Percentiles rank a stretch among this genome's conserved stretches.
phyloP scores from a whole-genome alignment of 2,797 vertebrate species.

The Pipistrellus pipistrellus region DNA sequence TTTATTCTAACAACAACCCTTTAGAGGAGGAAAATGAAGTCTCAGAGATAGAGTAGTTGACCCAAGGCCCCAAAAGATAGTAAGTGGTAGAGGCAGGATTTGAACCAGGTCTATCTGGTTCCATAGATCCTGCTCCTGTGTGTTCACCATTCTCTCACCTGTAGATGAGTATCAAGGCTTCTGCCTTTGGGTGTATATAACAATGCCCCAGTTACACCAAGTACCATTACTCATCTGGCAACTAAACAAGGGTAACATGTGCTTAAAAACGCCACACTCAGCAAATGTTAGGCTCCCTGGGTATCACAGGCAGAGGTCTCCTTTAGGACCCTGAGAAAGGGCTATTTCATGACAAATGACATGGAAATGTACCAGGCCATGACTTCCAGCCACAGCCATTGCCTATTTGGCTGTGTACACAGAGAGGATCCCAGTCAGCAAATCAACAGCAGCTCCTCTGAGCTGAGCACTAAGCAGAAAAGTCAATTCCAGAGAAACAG shows the following conservation, averaged over 20 bases:
- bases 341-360: neutral
- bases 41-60: neutral
- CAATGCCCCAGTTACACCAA: neutral
- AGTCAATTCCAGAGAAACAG: constrained; percentile 53
- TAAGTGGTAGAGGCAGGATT: neutral
- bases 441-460: accelerated
- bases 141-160: neutral
- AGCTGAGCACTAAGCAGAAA: constrained; percentile 1
- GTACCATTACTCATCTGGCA: neutral
- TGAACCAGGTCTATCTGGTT: neutral
- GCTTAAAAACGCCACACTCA: neutral
- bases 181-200: neutral
- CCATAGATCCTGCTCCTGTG: neutral
- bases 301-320: neutral
- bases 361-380: neutral
- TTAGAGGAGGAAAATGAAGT: neutral
- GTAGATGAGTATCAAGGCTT: neutral
- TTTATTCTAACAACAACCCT: neutral
- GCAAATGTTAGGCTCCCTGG: neutral
- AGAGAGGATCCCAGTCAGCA: neutral
- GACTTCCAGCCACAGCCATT: neutral
- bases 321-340: neutral
- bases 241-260: neutral
- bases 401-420: neutral
- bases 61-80: neutral